Base-by-base conservation (phyloP, 1,140 invertebrate species). In the Papilio helenus region DNA sequence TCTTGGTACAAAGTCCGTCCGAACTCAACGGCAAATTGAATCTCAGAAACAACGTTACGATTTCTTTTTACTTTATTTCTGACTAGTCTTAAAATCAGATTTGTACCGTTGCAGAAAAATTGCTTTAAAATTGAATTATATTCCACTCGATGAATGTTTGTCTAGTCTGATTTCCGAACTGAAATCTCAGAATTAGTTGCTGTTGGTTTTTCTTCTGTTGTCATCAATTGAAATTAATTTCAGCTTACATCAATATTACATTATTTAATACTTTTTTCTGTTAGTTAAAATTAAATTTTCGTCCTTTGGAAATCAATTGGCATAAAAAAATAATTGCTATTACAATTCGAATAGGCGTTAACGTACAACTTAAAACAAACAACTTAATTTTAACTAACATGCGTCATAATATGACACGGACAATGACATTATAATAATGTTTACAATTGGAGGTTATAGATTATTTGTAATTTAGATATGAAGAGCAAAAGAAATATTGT, bases 71-170 rank as follows among this genome's bases (percentile, higher is more conserved):
- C 61, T 68, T 68, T 68, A 68, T 68, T 68, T 34, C 61, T 29
- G 14, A 68, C 61, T 68, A 68, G 26, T 68, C 61, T 68, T 68
- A 16, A 68, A 68, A 68, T 68, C 61, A 29, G 61, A 68, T 68
- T 68, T 68, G 61, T 68, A 29, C 29, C 61, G 61, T 14, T 68
- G 61, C 23, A 68, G 23, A 68, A 68, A 68, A 68, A 68, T 68
- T 68, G 61, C 14, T 68, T 68, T 68, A 68, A 68, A 68, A 68
- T 68, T 34, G 23, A 68, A 68, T 68, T 68, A 68, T 68, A 68
- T 68, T 16, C 26, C 18, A 26, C 12, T 34, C 23, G 16, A 2
- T 23, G 20, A 61, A 23, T 26, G 58, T 61, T 68, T 68, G 61
- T 26, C 61, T 68, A 68, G 61, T 18, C 14, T 34, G 14, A 68